phyloP scores from a whole-genome alignment of 2,113 vertebrate genomes.

The Oncorhynchus clarkii region DNA sequence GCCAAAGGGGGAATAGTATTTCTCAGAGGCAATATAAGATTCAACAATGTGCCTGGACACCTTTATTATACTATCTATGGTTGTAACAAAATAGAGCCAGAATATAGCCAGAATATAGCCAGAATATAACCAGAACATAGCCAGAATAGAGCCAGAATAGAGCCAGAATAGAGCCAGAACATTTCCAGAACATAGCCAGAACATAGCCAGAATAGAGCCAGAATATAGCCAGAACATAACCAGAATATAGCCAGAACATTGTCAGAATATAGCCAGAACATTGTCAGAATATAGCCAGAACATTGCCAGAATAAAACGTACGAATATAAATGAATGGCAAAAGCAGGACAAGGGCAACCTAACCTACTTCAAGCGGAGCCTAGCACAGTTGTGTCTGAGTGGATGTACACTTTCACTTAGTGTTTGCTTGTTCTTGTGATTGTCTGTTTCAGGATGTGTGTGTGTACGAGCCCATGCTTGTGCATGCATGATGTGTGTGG shows the following conservation, averaged over 20 bases:
- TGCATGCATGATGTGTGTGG: not conserved
- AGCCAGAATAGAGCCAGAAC: too few species aligned
- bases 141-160: too few species aligned
- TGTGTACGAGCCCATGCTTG: conserved; percentile 8
- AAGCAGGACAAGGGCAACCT: not conserved
- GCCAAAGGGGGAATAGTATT: not conserved
- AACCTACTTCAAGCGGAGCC: not conserved
- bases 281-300: too few species aligned
- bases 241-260: too few species aligned
- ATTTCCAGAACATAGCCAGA: too few species aligned
- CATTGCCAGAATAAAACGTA: too few species aligned
- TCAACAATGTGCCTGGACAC: not conserved
- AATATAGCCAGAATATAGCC: too few species aligned
- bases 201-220: too few species aligned
- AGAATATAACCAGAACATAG: too few species aligned
- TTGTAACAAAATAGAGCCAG: not conserved
- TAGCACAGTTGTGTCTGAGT: not conserved
- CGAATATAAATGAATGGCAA: not conserved
- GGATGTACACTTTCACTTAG: not conserved
- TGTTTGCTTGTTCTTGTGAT: conserved; percentile 6
- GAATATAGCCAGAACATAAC: too few species aligned
- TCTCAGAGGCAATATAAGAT: conserved; percentile 1
- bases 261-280: too few species aligned
- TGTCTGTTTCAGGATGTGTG: conserved; percentile 12
- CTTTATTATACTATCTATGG: not conserved